Conservation (phyloP, 2,888 invertebrate species). For the Cerceris ruficornis region DNA sequence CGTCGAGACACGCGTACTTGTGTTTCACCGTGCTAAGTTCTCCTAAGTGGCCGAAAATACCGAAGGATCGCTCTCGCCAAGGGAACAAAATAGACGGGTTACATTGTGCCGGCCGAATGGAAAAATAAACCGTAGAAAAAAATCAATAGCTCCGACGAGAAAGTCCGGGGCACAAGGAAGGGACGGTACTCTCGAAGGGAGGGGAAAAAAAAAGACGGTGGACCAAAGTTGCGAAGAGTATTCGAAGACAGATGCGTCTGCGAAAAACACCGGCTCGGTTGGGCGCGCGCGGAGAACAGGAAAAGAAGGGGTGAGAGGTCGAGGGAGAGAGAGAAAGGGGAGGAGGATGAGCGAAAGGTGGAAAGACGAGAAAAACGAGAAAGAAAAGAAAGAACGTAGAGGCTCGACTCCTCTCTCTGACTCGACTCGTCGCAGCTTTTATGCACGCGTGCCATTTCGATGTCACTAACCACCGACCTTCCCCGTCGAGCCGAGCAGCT, state of each 20-base stretch:
- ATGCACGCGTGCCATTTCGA: constrained; percentile 48
- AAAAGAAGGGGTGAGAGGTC: not conserved
- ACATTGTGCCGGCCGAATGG: not conserved
- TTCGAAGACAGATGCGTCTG: constrained; percentile 17
- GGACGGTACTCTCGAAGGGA: not conserved
- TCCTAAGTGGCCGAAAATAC: too few relatives aligned
- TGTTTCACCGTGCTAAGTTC: too few relatives aligned
- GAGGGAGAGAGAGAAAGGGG: constrained; percentile 3
- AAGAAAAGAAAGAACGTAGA: constrained; percentile 1
- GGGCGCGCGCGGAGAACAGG: not conserved
- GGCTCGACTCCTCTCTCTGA: not conserved
- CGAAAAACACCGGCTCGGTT: not conserved
- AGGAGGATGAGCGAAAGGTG: not conserved
- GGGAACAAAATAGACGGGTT: too few relatives aligned
- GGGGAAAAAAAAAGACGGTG: not conserved
- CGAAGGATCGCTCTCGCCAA: too few relatives aligned
- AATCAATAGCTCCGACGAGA: not conserved
- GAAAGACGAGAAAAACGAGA: not conserved
- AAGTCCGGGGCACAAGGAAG: not conserved
- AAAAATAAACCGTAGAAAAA: not conserved
- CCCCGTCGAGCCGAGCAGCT: constrained; percentile 8
- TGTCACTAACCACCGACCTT: constrained; percentile 38
- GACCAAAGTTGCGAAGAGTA: not conserved
- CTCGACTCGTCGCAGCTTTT: constrained; percentile 6
- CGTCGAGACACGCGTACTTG: too few relatives aligned